These are phyloP conservation scores for Plemyria rubiginata DNA, from an alignment of 2,888 invertebrate species.

Conservation along the genomic window DNA sequence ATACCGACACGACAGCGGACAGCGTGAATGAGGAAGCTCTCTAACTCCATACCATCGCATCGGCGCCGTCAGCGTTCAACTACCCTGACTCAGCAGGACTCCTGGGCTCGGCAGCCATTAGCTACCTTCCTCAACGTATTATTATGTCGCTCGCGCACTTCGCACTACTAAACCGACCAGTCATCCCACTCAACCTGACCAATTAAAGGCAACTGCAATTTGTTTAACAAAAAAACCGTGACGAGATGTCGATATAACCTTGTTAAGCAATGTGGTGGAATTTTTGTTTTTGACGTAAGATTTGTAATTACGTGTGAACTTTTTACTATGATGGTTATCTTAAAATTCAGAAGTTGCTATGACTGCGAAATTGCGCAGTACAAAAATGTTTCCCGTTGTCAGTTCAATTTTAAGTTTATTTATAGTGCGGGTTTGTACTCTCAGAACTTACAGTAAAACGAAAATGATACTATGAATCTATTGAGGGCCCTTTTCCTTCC, in stretches of 20 bases:
- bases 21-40: conserved; percentile 51
- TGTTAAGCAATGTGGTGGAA: conserved; percentile 60
- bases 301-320: conserved; percentile 24
- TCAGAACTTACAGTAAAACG: background rate
- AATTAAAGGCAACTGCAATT: conserved; percentile 79
- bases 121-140: conserved; percentile 45
- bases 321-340: conserved; percentile 31
- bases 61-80: conserved; percentile 74
- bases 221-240: conserved; percentile 68
- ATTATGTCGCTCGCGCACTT: conserved; percentile 71
- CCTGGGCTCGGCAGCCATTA: conserved; percentile 63
- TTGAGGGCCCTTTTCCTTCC: background rate
- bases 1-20: conserved; percentile 24
- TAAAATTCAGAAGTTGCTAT: conserved; percentile 5
- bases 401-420: too few relatives aligned
- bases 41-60: conserved; percentile 40
- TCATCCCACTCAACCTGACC: conserved; percentile 73
- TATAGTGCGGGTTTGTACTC: background rate
- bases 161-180: conserved; percentile 74
- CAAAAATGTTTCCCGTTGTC: background rate
- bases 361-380: background rate
- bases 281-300: conserved; percentile 13
- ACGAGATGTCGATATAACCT: conserved; percentile 69
- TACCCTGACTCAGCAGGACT: conserved; percentile 77
- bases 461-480: conserved; percentile 9